These are phyloP conservation scores for Callimorpha dominula DNA, from an alignment of 2,888 invertebrate species.

Conservation along the genomic window DNA sequence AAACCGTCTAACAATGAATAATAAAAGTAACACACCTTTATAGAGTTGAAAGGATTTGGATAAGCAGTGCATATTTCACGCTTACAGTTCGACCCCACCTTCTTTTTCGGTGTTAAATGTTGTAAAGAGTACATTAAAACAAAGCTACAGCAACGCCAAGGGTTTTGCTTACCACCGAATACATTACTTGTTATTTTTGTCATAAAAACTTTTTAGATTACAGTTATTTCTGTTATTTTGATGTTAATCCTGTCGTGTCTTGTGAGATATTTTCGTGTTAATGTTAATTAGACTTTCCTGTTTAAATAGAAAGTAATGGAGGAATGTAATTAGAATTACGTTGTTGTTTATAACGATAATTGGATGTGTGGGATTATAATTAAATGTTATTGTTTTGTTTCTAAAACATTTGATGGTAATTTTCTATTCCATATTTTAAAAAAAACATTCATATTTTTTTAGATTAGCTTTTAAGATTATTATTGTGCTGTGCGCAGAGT, in stretches of 20 bases:
- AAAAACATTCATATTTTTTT: too few relatives aligned
- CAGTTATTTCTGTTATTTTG: constrained; percentile 28
- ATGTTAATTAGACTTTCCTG: constrained; percentile 18
- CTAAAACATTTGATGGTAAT: too few relatives aligned
- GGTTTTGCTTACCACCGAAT: constrained; percentile 47
- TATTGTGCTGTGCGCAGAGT: neutral
- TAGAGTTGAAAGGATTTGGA: neutral
- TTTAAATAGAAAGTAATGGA: neutral
- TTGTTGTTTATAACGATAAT: neutral
- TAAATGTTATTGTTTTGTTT: neutral
- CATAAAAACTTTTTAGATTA: constrained; percentile 39
- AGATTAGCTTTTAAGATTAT: too few relatives aligned
- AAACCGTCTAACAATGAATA: neutral
- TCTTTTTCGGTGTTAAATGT: constrained; percentile 53
- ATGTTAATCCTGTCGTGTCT: constrained; percentile 24
- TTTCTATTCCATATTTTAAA: too few relatives aligned
- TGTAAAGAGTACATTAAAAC: constrained; percentile 59
- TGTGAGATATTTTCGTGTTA: constrained; percentile 21
- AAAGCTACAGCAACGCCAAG: constrained; percentile 36
- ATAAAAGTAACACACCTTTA: neutral
- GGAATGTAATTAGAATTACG: neutral
- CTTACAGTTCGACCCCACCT: constrained; percentile 30
- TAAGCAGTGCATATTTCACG: constrained; percentile 15
- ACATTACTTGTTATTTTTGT: constrained; percentile 51
- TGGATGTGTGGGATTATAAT: too few relatives aligned